phyloP scores from a whole-genome alignment of 2,113 vertebrate species.

The Craseonycteris thonglongyai region DNA sequence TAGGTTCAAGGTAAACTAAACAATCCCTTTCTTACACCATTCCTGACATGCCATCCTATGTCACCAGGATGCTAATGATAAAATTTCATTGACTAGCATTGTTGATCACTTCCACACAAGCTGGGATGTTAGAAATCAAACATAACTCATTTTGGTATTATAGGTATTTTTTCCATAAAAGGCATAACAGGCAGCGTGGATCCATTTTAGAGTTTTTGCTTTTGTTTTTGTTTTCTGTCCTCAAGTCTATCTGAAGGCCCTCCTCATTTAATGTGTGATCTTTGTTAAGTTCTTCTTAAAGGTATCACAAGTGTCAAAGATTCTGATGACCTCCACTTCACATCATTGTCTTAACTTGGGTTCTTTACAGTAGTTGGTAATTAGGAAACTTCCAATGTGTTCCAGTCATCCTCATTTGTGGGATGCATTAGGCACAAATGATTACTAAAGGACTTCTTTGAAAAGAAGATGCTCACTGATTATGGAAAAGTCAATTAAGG shows the following conservation, averaged over 20 bases:
- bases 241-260: constrained; percentile 71
- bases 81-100: constrained; percentile 58
- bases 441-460: constrained; percentile 81
- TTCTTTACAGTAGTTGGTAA: constrained; percentile 56
- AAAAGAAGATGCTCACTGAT: constrained; percentile 81
- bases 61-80: constrained; percentile 67
- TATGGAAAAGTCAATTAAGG: constrained; percentile 84
- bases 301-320: constrained; percentile 27
- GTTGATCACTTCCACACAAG: constrained; percentile 34
- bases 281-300: constrained; percentile 65
- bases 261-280: constrained; percentile 48
- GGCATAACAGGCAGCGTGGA: constrained; percentile 70
- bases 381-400: not conserved
- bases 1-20: constrained; percentile 67
- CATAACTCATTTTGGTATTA: constrained; percentile 50
- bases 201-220: constrained; percentile 65
- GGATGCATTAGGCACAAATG: constrained; percentile 92
- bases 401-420: constrained; percentile 66
- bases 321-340: constrained; percentile 39
- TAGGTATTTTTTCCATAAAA: constrained; percentile 66
- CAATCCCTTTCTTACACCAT: constrained; percentile 52
- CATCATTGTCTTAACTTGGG: constrained; percentile 57
- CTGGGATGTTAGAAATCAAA: constrained; percentile 61
- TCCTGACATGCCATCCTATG: constrained; percentile 54
- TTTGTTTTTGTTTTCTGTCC: constrained; percentile 48